A percentile compares a stretch with the other conserved stretches of the same genome.
These are phyloP conservation scores for Gortyna flavago DNA, from an alignment of 2,888 invertebrate genomes.

Conservation along the genomic window DNA sequence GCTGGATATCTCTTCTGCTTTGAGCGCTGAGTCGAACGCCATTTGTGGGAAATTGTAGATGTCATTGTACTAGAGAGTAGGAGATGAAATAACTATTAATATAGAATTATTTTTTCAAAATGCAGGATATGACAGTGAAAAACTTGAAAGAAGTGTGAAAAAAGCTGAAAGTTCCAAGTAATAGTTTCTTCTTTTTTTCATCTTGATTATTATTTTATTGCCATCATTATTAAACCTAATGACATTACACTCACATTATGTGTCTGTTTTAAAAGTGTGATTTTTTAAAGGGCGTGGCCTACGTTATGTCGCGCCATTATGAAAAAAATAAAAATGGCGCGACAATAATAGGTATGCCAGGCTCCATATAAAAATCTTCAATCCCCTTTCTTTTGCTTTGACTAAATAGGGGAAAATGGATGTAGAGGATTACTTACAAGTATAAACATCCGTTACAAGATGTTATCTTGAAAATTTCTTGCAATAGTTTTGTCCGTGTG, in stretches of 20 bases:
- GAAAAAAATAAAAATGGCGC: too few relatives aligned
- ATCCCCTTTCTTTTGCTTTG: neutral
- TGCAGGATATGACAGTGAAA: neutral
- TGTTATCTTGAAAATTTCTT: neutral
- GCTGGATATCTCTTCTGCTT: conserved; percentile 95
- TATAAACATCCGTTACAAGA: neutral
- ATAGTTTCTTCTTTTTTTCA: neutral
- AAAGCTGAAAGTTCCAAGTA: neutral
- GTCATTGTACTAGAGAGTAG: conserved; percentile 95
- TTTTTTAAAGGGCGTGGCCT: too few relatives aligned
- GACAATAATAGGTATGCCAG: too few relatives aligned
- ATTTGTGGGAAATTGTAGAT: conserved; percentile 99
- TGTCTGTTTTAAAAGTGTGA: neutral
- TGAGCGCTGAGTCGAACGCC: conserved; percentile 98
- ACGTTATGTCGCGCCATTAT: too few relatives aligned
- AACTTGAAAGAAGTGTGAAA: neutral
- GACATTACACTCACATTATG: neutral
- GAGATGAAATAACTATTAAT: neutral
- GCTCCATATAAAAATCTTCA: too few relatives aligned
- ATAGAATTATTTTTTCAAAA: neutral
- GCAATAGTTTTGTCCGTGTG: neutral
- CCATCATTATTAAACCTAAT: neutral
- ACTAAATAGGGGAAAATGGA: neutral
- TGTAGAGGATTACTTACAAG: neutral
- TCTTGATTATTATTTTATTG: neutral